Evolutionary conservation across 2,797 vertebrate genomes (phyloP).

Genomic region (Acanthurus lineatus): DNA sequence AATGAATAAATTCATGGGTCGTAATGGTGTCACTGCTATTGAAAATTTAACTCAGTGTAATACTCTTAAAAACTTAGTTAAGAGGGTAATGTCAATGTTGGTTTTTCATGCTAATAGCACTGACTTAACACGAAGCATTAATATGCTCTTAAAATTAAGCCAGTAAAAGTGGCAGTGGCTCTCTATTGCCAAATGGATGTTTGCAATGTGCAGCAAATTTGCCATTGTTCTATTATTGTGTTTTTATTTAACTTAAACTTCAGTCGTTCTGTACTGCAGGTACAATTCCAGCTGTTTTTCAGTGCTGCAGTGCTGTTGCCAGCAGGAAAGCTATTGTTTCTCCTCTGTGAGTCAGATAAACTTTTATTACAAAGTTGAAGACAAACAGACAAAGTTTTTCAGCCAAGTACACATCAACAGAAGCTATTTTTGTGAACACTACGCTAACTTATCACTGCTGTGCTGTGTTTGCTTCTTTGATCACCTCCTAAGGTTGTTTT

Average conservation of each 20-base stretch:
- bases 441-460: neutral
- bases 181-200: neutral
- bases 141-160: neutral
- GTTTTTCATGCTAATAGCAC: slow-evolving; percentile 12
- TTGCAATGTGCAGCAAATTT: neutral
- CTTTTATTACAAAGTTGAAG: slow-evolving; percentile 46
- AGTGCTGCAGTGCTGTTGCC: slow-evolving; percentile 43
- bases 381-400: slow-evolving; percentile 33
- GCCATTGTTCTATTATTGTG: neutral
- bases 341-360: slow-evolving; percentile 47
- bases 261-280: slow-evolving; percentile 31
- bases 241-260: neutral
- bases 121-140: neutral
- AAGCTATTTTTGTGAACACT: slow-evolving; percentile 19
- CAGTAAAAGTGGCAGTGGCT: neutral
- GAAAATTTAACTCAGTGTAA: slow-evolving; percentile 43
- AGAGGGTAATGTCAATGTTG: slow-evolving; percentile 37
- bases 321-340: slow-evolving; percentile 53
- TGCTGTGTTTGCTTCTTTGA: slow-evolving; percentile 5
- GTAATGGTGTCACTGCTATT: slow-evolving; percentile 63
- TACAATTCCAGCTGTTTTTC: slow-evolving; percentile 56
- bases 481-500: neutral
- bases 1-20: slow-evolving; percentile 75
- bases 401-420: slow-evolving; percentile 35
- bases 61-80: slow-evolving; percentile 51